Base-by-base conservation (phyloP, 2,888 invertebrate species). In the Eupithecia subumbrata region DNA sequence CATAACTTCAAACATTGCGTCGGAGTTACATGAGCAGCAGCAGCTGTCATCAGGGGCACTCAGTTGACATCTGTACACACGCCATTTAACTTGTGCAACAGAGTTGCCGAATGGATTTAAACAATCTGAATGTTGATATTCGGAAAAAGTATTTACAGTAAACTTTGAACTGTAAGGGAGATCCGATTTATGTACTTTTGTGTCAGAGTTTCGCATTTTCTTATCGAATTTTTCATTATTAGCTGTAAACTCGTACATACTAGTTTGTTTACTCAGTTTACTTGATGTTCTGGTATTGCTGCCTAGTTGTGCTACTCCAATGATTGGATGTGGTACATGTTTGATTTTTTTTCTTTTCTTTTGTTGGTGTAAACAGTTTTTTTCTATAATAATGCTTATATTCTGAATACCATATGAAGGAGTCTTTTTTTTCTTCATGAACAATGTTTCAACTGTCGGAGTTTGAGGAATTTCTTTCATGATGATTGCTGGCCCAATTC, bases 1-100 rank as follows among this genome's bases (percentile, higher is more conserved):
- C 92, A 92, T 91, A n/a, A 92, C 92, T 81, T 92, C 91, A 78
- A 92, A 92, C 90, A 92, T 91, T 9, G 90, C 90, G 80, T 92
- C 92, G n/a, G 92, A 91, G 80, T 92, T 91, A 80, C 91, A 91
- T 2, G 87, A 86, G 80, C 90, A 90, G 72, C 90, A 91, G 79
- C 89, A 92, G 63, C 81, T 84, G 64, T 92, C 91, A 69, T 91
- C 83, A 56, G 82, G 75, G 22, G 82, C 82, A 72, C 81, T 85
- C 5, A 89, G 77, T 79, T 92, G 90, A 76, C 88, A 89, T 76
- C 88, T 84, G 76, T 90, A 89, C n/a, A 84, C 76, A 25, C 74
- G 75, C 79, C 75, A 83, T 43, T 72, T 81, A 11, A 74, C 40
- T 75, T 74, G 79, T 45, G 66, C 72, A 56, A 81, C 71, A 43